These are phyloP conservation scores for Phenacoccus solenopsis DNA, from an alignment of 1,140 invertebrate genomes.

Conservation along the genomic window DNA sequence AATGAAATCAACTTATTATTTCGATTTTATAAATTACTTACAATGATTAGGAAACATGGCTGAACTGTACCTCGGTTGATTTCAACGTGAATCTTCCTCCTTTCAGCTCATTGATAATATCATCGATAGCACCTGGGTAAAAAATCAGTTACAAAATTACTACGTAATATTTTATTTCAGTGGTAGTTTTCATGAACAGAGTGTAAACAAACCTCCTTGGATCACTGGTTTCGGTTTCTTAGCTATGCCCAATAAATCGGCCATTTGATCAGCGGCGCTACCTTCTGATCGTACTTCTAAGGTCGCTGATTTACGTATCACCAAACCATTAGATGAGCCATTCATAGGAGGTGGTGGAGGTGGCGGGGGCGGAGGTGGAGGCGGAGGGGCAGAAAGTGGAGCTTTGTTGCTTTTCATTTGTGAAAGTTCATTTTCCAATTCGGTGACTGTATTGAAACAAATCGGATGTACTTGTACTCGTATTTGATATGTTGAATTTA, in stretches of 20 bases:
- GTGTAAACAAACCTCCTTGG: not conserved
- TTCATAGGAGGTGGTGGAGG: slow-evolving; percentile 30
- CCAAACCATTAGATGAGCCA: not conserved
- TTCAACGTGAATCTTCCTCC: slow-evolving; percentile 56
- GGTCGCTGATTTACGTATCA: slow-evolving; percentile 23
- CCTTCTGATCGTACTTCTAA: slow-evolving; percentile 19
- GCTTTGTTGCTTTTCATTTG: slow-evolving; percentile 8
- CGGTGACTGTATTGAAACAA: slow-evolving; percentile 28
- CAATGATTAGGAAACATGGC: not conserved
- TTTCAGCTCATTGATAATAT: slow-evolving; percentile 61
- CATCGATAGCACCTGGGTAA: slow-evolving; percentile 46
- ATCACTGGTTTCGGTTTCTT: slow-evolving; percentile 28
- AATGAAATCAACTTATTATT: slow-evolving; percentile 13
- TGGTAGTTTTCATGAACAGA: no score
- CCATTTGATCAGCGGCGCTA: slow-evolving; percentile 42
- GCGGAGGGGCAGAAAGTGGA: slow-evolving; percentile 27
- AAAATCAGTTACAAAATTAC: no score
- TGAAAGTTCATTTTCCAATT: slow-evolving; percentile 32
- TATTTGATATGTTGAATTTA: no score
- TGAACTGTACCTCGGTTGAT: slow-evolving; percentile 39
- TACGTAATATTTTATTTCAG: not conserved
- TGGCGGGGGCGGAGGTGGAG: slow-evolving; percentile 35
- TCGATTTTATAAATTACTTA: not conserved
- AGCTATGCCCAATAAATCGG: slow-evolving; percentile 41
- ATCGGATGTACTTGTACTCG: no score